Evolutionary conservation across 2,797 vertebrate genomes (phyloP).

Genomic region (Acipenser ruthenus): DNA sequence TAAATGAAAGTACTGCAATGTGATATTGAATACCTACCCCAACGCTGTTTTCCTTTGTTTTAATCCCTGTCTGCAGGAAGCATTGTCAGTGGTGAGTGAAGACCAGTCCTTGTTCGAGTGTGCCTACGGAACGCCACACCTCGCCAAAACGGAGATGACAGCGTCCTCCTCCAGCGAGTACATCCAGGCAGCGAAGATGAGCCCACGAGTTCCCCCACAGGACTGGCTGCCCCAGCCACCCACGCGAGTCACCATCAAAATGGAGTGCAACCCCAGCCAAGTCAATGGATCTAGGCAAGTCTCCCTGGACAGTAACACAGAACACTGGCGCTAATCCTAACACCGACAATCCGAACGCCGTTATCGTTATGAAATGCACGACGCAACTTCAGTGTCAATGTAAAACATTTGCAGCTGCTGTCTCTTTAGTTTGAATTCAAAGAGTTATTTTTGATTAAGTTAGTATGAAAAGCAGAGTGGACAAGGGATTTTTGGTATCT

Average conservation of each 20-base stretch:
- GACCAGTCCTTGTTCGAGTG: conserved; percentile 81
- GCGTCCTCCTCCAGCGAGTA: conserved; percentile 75
- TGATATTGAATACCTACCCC: not conserved
- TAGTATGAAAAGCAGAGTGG: no score
- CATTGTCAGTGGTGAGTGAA: conserved; percentile 77
- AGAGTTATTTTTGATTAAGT: not conserved
- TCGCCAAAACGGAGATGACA: conserved; percentile 73
- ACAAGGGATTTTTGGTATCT: no score
- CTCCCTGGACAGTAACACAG: not conserved
- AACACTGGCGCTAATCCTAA: not conserved
- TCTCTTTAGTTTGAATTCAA: conserved; percentile 11
- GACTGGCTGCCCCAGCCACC: conserved; percentile 73
- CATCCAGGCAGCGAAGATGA: conserved; percentile 75
- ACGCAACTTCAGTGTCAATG: not conserved
- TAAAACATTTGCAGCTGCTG: conserved; percentile 5
- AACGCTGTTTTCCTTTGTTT: not conserved
- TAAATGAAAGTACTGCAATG: not conserved
- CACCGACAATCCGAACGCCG: not conserved
- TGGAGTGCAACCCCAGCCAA: conserved; percentile 74
- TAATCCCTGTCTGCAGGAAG: conserved; percentile 56
- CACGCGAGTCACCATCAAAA: conserved; percentile 73
- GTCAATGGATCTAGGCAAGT: conserved; percentile 73
- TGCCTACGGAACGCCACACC: conserved; percentile 69
- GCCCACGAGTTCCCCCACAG: conserved; percentile 70
- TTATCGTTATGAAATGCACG: not conserved